Evolutionary conservation across 2,888 invertebrate species (phyloP).

Genomic region (Xestia ashworthii): DNA sequence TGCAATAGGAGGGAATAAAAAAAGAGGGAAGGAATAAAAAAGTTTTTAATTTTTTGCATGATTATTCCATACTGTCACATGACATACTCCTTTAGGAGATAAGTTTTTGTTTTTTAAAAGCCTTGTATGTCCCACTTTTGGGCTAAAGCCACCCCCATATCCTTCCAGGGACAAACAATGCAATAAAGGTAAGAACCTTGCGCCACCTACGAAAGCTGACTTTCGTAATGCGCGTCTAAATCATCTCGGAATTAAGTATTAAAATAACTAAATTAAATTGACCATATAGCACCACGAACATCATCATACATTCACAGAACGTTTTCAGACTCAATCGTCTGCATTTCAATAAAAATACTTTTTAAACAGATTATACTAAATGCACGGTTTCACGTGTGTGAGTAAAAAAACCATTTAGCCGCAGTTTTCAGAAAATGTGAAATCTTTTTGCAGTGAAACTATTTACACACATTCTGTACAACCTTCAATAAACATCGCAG

Average conservation of each 20-base stretch:
- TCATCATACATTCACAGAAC: neutral
- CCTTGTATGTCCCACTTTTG: too few relatives aligned
- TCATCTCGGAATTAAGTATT: neutral
- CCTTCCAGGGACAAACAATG: too few relatives aligned
- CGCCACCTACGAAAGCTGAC: too few relatives aligned
- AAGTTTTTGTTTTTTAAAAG: too few relatives aligned
- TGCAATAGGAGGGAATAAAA: too few relatives aligned
- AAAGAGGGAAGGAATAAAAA: too few relatives aligned
- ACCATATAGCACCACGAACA: neutral
- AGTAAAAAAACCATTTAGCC: neutral
- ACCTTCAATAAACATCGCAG: neutral
- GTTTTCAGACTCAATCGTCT: neutral
- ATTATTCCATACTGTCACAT: too few relatives aligned
- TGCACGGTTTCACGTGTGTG: neutral
- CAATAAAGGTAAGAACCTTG: too few relatives aligned
- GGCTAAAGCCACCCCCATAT: too few relatives aligned
- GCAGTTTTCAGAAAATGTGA: neutral
- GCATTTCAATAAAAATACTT: neutral
- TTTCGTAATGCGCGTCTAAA: too few relatives aligned
- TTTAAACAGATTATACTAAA: neutral
- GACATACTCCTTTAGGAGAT: too few relatives aligned
- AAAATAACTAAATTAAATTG: neutral
- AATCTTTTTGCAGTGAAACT: neutral
- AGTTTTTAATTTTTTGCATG: too few relatives aligned
- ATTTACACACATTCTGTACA: constrained; percentile 6